These are phyloP conservation scores for Terrapene triunguis DNA, from an alignment of 2,113 vertebrate genomes.

Conservation along the genomic window DNA sequence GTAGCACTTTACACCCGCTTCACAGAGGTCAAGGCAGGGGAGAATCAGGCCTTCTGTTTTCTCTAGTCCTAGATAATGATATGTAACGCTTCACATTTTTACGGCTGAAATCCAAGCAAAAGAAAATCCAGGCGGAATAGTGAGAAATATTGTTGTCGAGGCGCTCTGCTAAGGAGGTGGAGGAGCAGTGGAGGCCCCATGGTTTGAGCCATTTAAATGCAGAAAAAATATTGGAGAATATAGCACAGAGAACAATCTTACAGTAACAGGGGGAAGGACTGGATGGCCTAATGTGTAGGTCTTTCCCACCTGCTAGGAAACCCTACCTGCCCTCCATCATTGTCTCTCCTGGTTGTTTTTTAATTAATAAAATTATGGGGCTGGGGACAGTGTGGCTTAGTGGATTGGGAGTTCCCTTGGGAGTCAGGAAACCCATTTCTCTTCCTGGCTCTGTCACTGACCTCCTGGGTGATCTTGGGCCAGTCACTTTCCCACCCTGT, in stretches of 20 bases:
- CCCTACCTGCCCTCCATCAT: background rate
- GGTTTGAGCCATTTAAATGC: background rate
- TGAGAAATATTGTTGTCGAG: background rate
- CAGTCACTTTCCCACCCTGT: background rate
- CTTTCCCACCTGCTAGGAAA: background rate
- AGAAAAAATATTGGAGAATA: background rate
- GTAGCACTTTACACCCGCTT: background rate
- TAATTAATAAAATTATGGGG: background rate
- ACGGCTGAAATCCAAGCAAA: background rate
- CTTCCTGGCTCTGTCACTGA: accelerated
- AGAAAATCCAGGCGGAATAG: background rate
- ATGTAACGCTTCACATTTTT: background rate
- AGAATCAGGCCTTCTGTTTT: background rate
- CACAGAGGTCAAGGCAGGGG: background rate
- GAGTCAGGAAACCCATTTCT: background rate
- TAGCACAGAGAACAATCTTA: background rate
- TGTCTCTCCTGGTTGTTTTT: accelerated
- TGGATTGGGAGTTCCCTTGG: background rate
- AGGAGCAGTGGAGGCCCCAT: background rate
- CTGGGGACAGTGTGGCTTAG: background rate
- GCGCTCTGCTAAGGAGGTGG: background rate
- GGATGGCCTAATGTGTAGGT: background rate
- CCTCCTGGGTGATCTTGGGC: accelerated
- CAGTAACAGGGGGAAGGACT: background rate
- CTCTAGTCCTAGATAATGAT: background rate